These are phyloP conservation scores for Ptychoptera contaminata DNA, from an alignment of 2,888 invertebrate genomes.

Conservation along the genomic window DNA sequence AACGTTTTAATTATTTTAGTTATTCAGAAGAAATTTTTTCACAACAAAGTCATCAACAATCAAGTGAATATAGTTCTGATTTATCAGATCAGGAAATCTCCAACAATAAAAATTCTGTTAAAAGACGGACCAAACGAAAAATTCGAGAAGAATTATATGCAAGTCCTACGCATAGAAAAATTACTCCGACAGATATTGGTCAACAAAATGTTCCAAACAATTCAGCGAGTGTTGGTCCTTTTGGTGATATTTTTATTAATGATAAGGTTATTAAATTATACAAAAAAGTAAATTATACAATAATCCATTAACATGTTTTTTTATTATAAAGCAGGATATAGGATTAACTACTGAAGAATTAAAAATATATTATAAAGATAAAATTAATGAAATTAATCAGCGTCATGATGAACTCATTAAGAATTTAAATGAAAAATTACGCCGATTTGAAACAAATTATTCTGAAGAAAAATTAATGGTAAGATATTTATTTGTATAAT, in stretches of 20 bases:
- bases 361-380: constrained; percentile 24
- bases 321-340: constrained; percentile 14
- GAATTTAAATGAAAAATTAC: constrained; percentile 22
- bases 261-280: not conserved
- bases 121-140: constrained; percentile 11
- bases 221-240: not conserved
- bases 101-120: constrained; percentile 18
- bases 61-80: constrained; percentile 26
- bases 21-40: constrained; percentile 53
- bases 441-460: constrained; percentile 24
- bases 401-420: constrained; percentile 21
- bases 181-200: constrained; percentile 20
- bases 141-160: constrained; percentile 24
- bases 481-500: constrained; percentile 6
- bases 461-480: constrained; percentile 30
- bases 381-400: constrained; percentile 24
- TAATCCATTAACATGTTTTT: constrained; percentile 10
- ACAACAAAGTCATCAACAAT: constrained; percentile 45
- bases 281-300: no score
- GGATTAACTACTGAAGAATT: constrained; percentile 20
- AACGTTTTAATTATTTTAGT: constrained; percentile 21
- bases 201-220: not conserved
- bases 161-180: constrained; percentile 28
- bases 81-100: constrained; percentile 26
- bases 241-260: not conserved